Conservation (phyloP, 2,113 vertebrate genomes). For the Sprattus sprattus region DNA sequence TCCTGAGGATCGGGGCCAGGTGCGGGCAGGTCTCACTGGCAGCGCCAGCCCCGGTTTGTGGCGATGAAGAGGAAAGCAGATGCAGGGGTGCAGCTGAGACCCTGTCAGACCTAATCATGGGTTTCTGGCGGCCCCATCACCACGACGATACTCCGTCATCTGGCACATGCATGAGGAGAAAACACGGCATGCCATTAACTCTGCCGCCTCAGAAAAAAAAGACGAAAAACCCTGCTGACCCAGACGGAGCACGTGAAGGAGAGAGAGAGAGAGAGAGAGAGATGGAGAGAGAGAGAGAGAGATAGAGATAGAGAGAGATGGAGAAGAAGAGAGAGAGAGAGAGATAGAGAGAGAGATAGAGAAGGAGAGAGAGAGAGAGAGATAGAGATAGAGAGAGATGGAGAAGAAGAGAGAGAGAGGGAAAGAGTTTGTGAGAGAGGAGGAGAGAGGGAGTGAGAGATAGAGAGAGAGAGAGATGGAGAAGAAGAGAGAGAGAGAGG, state of each 20-base stretch:
- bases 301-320: too few species aligned
- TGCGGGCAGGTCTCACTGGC: too few species aligned
- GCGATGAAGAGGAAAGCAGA: background rate
- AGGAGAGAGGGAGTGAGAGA: background rate
- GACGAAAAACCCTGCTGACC: too few species aligned
- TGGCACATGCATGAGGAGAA: background rate
- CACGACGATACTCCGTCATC: background rate
- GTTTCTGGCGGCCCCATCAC: background rate
- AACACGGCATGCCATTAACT: background rate
- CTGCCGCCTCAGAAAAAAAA: background rate
- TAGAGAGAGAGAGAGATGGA: background rate
- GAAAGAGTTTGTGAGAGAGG: background rate
- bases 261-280: background rate
- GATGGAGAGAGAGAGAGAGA: background rate
- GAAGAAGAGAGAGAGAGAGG: background rate
- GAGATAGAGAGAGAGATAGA: background rate
- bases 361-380: background rate
- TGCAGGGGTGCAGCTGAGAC: background rate
- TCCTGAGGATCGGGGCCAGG: too few species aligned
- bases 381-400: background rate
- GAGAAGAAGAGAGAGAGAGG: background rate
- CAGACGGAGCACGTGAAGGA: background rate
- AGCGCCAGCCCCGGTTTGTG: background rate
- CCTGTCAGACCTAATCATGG: background rate
- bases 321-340: background rate